These are phyloP conservation scores for Loxodonta africana DNA, from an alignment of 2,113 vertebrate species.

Conservation along the genomic window DNA sequence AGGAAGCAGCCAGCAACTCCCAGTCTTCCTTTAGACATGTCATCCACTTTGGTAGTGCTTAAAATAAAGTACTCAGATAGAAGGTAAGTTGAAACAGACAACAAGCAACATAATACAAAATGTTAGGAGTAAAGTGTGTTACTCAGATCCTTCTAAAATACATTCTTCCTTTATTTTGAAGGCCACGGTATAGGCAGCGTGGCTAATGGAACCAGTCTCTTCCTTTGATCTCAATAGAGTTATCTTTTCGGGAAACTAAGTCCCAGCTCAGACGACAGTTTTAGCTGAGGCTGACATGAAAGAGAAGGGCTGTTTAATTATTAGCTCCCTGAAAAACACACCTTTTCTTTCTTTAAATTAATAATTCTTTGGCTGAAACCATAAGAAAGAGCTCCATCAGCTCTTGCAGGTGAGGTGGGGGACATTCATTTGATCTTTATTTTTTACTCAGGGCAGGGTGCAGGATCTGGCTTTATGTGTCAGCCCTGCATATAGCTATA, in stretches of 20 bases:
- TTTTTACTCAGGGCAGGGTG: background rate
- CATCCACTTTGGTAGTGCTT: constrained; percentile 96
- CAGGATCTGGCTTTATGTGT: background rate
- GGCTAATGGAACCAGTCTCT: constrained; percentile 96
- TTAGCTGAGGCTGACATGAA: constrained; percentile 89
- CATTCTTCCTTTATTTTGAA: constrained; percentile 95
- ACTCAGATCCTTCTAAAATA: constrained; percentile 96
- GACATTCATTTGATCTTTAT: constrained; percentile 64
- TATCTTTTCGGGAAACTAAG: constrained; percentile 89
- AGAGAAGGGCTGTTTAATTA: constrained; percentile 88
- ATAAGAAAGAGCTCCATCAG: background rate
- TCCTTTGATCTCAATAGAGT: constrained; percentile 95
- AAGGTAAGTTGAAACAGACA: constrained; percentile 93
- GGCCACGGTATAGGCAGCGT: constrained; percentile 93
- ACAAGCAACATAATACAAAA: constrained; percentile 95
- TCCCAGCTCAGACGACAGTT: constrained; percentile 85
- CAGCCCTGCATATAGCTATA: background rate
- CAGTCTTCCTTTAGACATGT: constrained; percentile 89
- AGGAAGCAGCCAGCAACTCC: constrained; percentile 88
- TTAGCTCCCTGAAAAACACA: constrained; percentile 53
- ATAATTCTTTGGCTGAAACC: constrained; percentile 55
- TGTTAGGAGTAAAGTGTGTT: constrained; percentile 96
- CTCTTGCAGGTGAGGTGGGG: background rate
- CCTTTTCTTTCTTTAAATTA: constrained; percentile 68
- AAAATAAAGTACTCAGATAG: constrained; percentile 96